Base-by-base conservation (phyloP, 2,113 vertebrate genomes). In the Nibea albiflora region DNA sequence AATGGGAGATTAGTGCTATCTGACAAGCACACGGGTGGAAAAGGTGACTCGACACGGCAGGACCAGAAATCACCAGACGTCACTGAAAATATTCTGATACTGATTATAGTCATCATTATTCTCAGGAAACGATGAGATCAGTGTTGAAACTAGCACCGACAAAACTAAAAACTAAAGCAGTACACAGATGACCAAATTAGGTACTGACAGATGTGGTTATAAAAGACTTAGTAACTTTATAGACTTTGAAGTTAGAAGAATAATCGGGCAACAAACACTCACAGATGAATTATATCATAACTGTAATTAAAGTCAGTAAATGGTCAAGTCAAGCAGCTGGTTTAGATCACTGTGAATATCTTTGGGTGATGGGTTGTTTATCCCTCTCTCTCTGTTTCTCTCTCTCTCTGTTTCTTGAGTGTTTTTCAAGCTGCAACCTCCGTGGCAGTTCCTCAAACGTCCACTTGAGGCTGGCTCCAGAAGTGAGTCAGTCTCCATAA, bases 121-220 rank as follows among this genome's bases (percentile, higher is more conserved):
- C 9, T 5, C 5, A 63, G 35, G 39, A 62, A n/a, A 42, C 60
- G 11, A 3, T 46, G 62, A 65, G 42, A 4, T 11, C 44, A 46
- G 14, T 46, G 14, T 46, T 46, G 44, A 46, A 46, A 46, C 44
- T 46, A 39, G 35, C 44, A 12, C 11, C 14, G 46, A 64, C 42
- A 64, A 64, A 24, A 63, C 52, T 22, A 11, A 22, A 54, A 54
- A 26, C 12, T 10, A 22, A 24, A 44, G 62, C 62, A 46, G 35
- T 63, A 39, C 60, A 62, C 62, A 65, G 14, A 65, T 65, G 63
- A 65, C 63, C 8, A 24, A 47, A 65, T 47, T 26, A 65, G 22
- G n/a, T 57, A 26, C 11, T 24, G 12, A 16, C 42, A 65, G 44
- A 65, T 17, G 22, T 47, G 22, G 42, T 47, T 17, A 7, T 47